These are phyloP conservation scores for Fregetta grallaria DNA, from an alignment of 2,113 vertebrate species.

Conservation along the genomic window DNA sequence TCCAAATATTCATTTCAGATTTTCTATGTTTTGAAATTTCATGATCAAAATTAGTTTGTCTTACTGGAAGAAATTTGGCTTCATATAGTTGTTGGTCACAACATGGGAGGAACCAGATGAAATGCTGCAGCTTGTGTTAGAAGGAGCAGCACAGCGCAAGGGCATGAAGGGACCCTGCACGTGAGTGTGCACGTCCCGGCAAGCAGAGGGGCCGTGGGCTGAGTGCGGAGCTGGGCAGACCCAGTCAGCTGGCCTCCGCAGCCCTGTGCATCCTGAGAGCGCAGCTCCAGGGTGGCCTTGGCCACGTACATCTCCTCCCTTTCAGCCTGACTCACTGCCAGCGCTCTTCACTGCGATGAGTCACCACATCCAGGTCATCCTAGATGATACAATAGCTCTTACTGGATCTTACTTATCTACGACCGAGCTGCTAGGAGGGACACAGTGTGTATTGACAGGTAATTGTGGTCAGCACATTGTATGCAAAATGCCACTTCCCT, in stretches of 20 bases:
- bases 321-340: not conserved
- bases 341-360: not conserved
- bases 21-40: not conserved
- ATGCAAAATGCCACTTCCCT: not conserved
- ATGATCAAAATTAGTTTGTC: not conserved
- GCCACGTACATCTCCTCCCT: not conserved
- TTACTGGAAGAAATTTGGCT: not conserved
- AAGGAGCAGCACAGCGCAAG: not conserved
- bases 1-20: not conserved
- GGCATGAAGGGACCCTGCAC: not conserved
- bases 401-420: not conserved
- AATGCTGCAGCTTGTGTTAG: not conserved
- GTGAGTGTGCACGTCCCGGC: accelerated
- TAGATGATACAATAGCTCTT: not conserved
- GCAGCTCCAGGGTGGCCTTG: not conserved
- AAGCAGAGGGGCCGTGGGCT: not conserved
- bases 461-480: not conserved
- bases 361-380: not conserved
- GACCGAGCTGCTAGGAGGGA: not conserved
- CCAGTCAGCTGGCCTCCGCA: not conserved
- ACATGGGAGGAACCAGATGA: not conserved
- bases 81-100: not conserved
- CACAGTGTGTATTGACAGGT: not conserved
- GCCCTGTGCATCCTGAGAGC: not conserved
- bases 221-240: not conserved